Conservation (phyloP, 2,797 vertebrate species). For the Eurystomus glaucurus region DNA sequence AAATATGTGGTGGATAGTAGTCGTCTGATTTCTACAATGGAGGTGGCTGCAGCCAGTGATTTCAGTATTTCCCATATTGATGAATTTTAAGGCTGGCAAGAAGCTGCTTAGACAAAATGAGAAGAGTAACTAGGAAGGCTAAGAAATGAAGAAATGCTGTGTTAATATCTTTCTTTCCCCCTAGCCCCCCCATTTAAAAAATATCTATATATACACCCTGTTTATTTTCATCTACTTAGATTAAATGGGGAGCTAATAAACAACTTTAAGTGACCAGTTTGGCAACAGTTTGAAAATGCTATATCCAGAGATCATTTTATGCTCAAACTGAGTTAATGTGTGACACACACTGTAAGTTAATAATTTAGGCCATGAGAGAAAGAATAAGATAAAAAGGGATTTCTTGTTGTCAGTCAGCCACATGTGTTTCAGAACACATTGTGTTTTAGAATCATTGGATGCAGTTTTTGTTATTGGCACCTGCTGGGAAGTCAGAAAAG, state of each 20-base stretch:
- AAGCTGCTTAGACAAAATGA: not conserved
- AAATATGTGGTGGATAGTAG: constrained; percentile 16
- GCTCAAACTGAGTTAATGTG: not conserved
- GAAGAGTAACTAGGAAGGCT: not conserved
- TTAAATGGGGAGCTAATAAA: not conserved
- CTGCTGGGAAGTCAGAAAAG: not conserved
- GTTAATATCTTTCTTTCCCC: not conserved
- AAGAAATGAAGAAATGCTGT: not conserved
- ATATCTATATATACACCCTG: not conserved
- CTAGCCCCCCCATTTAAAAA: too few species aligned
- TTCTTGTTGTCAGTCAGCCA: not conserved
- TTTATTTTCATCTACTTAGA: not conserved
- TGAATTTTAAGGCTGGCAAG: constrained; percentile 25
- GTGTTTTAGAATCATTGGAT: not conserved
- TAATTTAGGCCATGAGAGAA: not conserved
- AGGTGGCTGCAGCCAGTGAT: constrained; percentile 22
- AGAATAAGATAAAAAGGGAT: not conserved
- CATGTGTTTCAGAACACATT: constrained; percentile 9
- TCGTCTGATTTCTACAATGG: constrained; percentile 16
- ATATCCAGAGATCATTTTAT: constrained; percentile 12
- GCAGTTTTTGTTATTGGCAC: not conserved
- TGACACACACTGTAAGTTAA: not conserved
- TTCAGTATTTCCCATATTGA: constrained; percentile 25
- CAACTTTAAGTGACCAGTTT: not conserved
- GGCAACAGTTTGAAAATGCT: not conserved